Evolutionary conservation across 2,797 vertebrate species (phyloP).

Genomic region (Brachyalestes nurse): DNA sequence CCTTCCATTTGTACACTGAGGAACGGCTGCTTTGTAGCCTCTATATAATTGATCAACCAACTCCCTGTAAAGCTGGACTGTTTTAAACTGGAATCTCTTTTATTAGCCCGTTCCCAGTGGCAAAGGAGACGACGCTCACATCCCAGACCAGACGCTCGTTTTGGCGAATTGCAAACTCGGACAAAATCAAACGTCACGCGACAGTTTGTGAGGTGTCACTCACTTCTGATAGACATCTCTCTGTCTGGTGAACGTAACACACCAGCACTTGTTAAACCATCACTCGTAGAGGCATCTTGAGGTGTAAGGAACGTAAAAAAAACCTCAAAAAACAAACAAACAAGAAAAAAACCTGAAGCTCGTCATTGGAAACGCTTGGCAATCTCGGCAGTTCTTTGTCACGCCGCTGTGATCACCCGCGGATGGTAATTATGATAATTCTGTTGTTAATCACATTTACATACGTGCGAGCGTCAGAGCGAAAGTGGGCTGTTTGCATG

Average conservation of each 20-base stretch:
- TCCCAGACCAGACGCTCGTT: slow-evolving; percentile 13
- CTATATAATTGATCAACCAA: slow-evolving; percentile 46
- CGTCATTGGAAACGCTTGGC: slow-evolving; percentile 68
- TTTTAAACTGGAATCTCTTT: slow-evolving; percentile 29
- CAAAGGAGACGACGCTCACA: background rate
- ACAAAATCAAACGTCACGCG: background rate
- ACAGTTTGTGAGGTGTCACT: background rate
- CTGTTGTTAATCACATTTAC: slow-evolving; percentile 81
- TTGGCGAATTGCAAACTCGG: background rate
- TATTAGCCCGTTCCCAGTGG: slow-evolving; percentile 17
- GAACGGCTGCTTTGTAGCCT: slow-evolving; percentile 34
- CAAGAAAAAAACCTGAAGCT: slow-evolving; percentile 50
- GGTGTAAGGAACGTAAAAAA: background rate
- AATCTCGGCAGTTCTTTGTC: slow-evolving; percentile 70
- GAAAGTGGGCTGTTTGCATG: slow-evolving; percentile 66
- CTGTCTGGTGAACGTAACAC: background rate
- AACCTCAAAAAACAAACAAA: too few relatives aligned
- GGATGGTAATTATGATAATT: slow-evolving; percentile 80
- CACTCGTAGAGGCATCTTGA: slow-evolving; percentile 9
- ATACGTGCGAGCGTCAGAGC: slow-evolving; percentile 70
- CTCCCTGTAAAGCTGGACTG: slow-evolving; percentile 34
- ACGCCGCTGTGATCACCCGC: slow-evolving; percentile 70
- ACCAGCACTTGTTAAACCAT: slow-evolving; percentile 8
- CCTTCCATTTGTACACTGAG: slow-evolving; percentile 66
- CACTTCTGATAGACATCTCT: background rate